These are phyloP conservation scores for Microtus richardsoni DNA, from an alignment of 2,113 vertebrate genomes.

Conservation along the genomic window DNA sequence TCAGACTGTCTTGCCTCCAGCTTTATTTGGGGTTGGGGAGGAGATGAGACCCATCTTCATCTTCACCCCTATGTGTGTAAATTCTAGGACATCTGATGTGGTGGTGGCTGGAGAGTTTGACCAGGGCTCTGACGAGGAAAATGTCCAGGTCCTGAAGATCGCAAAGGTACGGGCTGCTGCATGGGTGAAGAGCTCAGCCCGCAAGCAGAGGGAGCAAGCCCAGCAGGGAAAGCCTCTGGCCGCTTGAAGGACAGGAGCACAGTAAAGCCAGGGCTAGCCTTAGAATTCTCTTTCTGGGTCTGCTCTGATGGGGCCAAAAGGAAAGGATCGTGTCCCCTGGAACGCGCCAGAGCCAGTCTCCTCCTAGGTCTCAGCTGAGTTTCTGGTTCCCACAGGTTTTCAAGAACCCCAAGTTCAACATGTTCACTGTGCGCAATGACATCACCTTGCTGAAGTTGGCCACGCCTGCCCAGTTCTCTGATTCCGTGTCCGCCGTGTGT, in stretches of 20 bases:
- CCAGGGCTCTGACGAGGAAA: conserved; percentile 80
- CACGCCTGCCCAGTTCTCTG: conserved; percentile 79
- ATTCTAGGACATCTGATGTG: conserved; percentile 85
- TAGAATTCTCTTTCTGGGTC: neutral
- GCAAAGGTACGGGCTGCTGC: conserved; percentile 81
- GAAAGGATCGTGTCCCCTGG: no score
- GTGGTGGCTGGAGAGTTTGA: conserved; percentile 92
- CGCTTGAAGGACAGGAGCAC: neutral
- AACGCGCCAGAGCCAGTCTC: rapidly evolving
- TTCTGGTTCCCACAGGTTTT: conserved; percentile 86
- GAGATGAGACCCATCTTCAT: rapidly evolving
- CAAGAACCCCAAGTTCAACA: conserved; percentile 87
- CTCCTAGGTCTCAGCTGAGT: conserved; percentile 67
- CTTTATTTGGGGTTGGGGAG: rapidly evolving
- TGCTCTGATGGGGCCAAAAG: rapidly evolving
- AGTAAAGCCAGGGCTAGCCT: neutral
- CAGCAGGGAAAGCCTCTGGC: neutral
- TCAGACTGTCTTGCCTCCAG: rapidly evolving
- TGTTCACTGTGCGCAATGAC: conserved; percentile 87
- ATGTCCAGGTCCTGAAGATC: conserved; percentile 87
- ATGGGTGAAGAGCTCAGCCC: neutral
- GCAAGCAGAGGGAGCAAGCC: neutral
- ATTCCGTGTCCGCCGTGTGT: conserved; percentile 88
- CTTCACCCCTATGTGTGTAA: neutral
- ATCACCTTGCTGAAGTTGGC: conserved; percentile 90